Evolutionary conservation across 2,113 vertebrate species (phyloP), one percentile per base, ranked within the genome.

Genomic region (Echinops telfairi): DNA sequence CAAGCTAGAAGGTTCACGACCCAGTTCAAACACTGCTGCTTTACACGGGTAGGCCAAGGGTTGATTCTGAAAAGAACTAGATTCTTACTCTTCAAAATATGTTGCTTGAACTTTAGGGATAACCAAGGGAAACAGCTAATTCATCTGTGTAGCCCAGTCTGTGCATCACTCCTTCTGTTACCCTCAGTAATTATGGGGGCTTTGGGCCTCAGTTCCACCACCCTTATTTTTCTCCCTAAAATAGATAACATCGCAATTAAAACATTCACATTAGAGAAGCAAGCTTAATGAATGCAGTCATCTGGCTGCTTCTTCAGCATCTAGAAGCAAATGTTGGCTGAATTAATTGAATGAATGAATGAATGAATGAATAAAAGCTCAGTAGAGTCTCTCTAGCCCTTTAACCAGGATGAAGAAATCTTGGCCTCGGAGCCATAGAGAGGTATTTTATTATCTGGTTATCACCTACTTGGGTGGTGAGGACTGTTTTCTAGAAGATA

Each of bases 371-470:
- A 84, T 87, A 58, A 47, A 86, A 82, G 47, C 53, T 75, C 76
- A 84, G 16, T 33, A 86, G 31, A 77, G 12, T 95, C 36, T 91
- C 40, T 83, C 38, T 11, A 10, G 84, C 53, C 33, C 23, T 91
- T 84, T 81, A 82, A 29, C 83, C 38, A 91, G 33, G 40, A 71
- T 70, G 33, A 19, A 38, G 94, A 88, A 86, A 73, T 62, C 88
- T 85, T 1, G 8, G n/a, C 20, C 3, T 73, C 75, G 60, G 90
- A 94, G 83, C 1, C 66, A 68, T 12, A 71, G 80, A 47, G 76
- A 93, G 71, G 80, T 87, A 93, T 92, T 92, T 88, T 33, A 68
- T 75, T 92, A 73, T 94, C 88, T 95, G 90, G 79, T 85, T 94
- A 90, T 85, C 81, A 88, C 90, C 57, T 91, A 57, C 90, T 86